phyloP scores from a whole-genome alignment of 2,797 vertebrate species.

The Acanthurus leucopareius region DNA sequence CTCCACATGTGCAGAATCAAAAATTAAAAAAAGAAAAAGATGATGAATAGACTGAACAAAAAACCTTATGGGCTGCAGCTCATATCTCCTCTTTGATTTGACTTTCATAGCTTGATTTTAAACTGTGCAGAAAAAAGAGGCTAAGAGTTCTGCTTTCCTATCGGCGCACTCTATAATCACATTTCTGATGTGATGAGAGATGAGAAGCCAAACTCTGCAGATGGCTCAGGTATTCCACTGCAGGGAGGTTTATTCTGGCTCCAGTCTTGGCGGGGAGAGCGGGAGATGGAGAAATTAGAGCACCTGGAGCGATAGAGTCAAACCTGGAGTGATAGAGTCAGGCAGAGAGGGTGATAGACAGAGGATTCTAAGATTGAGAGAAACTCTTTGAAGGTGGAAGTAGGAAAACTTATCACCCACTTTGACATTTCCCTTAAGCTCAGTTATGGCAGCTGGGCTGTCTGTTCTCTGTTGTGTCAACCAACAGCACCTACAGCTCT shows the following conservation, averaged over 20 bases:
- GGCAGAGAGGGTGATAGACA: constrained; percentile 23
- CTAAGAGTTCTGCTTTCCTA: constrained; percentile 14
- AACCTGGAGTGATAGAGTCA: constrained; percentile 31
- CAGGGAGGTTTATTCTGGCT: constrained; percentile 28
- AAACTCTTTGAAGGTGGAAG: background rate
- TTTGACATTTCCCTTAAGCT: background rate
- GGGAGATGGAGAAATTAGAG: constrained; percentile 44
- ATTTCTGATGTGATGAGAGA: constrained; percentile 48
- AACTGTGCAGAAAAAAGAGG: constrained; percentile 20
- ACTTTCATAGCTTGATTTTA: constrained; percentile 49
- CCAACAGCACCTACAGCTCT: background rate
- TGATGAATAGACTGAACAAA: constrained; percentile 47
- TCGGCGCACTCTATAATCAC: constrained; percentile 43
- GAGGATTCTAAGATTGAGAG: constrained; percentile 17
- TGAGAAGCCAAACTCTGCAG: constrained; percentile 21
- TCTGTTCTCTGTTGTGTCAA: background rate
- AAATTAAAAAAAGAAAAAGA: constrained; percentile 23
- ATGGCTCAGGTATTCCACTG: constrained; percentile 37
- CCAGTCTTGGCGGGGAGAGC: constrained; percentile 20
- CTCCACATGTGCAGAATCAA: constrained; percentile 12
- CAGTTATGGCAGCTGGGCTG: background rate
- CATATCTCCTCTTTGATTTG: constrained; percentile 50
- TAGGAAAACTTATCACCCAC: background rate
- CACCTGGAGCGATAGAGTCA: constrained; percentile 1
- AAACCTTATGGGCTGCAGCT: constrained; percentile 18